Evolutionary conservation across 2,113 vertebrate genomes (phyloP), one percentile per base, ranked within the genome.

Genomic region (Oreotragus oreotragus): DNA sequence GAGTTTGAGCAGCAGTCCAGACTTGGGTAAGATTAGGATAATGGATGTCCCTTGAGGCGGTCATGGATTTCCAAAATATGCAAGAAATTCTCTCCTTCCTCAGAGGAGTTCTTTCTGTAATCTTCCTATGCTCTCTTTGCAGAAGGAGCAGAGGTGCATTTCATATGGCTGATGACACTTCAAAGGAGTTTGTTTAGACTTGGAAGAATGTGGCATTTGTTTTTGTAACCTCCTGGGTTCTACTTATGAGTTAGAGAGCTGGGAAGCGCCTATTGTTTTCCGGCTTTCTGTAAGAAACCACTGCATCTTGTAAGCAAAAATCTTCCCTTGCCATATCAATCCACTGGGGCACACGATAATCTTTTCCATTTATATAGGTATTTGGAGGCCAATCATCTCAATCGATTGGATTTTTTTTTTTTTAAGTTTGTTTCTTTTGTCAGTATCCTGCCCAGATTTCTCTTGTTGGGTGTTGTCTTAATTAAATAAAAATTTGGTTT

Each of bases 401-500:
- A 98, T 96, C 94, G 86, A 98, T 98, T 76, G 39, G 39, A 76
- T 43, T 76, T 76, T 76, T 73, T 64, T 64, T 66, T 27, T 27
- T 76, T 76, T 14, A 76, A 89, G 97, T 90, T 97, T 98, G 43
- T 98, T 98, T 98, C 97, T 98, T 98, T 88, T 91, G 97, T 96
- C 96, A 98, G 96, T 57, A 76, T 97, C 96, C 97, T 98, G 98
- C 96, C 97, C 97, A 98, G 96, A 98, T 98, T 98, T 96, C 91
- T 96, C 83, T 93, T 98, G 89, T 96, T 96, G 98, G 97, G 84
- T 36, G 90, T 98, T 98, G 88, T 96, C 98, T 97, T 97, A 98
- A 98, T 99, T 98, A 98, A 98, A 96, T 97, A 96, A 95, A 94
- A 98, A 97, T 98, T 98, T 98, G 90, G 86, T 98, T 98, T 98